phyloP scores from a whole-genome alignment of 2,888 invertebrate species.

The Trisateles emortualis region DNA sequence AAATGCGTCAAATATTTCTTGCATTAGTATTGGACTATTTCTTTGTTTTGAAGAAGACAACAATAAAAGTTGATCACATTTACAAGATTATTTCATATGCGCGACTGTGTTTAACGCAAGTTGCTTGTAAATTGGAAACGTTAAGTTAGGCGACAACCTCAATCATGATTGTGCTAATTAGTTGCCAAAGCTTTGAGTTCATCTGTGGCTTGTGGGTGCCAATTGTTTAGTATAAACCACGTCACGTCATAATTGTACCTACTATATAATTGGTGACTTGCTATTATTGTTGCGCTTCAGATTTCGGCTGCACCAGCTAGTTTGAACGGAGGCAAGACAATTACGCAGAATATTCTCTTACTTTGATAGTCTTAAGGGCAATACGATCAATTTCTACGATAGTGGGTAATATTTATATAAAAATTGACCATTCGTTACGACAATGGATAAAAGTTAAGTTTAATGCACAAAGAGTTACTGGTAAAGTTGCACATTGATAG shows the following conservation, averaged over 20 bases:
- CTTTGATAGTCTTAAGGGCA: too few relatives aligned
- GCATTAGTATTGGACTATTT: conserved; percentile 18
- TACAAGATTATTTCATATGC: conserved; percentile 34
- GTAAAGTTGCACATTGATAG: too few relatives aligned
- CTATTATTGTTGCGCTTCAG: not conserved
- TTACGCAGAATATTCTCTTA: too few relatives aligned
- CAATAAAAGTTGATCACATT: conserved; percentile 34
- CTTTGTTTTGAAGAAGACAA: conserved; percentile 16
- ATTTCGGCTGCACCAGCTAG: too few relatives aligned
- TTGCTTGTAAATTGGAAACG: conserved; percentile 32
- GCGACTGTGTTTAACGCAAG: conserved; percentile 35
- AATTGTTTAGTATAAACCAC: not conserved
- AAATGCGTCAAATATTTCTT: conserved; percentile 16
- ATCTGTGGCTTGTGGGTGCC: not conserved
- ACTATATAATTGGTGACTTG: not conserved
- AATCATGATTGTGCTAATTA: conserved; percentile 29
- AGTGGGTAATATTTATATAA: too few relatives aligned
- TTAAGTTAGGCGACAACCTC: conserved; percentile 16
- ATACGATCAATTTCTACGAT: too few relatives aligned
- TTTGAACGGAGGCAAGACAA: too few relatives aligned
- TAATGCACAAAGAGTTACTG: too few relatives aligned
- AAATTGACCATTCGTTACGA: too few relatives aligned
- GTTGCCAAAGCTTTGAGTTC: conserved; percentile 10
- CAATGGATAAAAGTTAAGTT: too few relatives aligned
- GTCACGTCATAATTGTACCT: not conserved